Evolutionary conservation across 2,113 vertebrate genomes (phyloP), one percentile per base, ranked within the genome.

Genomic region (Prionailurus bengalensis): DNA sequence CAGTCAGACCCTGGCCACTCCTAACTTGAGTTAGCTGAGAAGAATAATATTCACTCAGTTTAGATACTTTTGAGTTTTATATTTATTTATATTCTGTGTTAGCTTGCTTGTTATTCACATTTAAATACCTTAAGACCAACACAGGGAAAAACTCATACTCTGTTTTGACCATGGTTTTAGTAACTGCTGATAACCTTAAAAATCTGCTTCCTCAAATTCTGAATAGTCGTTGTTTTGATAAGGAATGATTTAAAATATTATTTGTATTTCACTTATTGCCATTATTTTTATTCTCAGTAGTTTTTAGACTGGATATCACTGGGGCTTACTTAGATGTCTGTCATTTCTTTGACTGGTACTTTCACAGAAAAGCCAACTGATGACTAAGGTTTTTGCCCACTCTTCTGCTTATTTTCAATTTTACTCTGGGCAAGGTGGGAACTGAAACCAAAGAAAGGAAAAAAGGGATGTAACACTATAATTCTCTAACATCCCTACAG

Each of bases 361-460:
- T 91, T 86, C 66, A 87, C 27, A 73, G 80, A 93, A 91, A 90
- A 90, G 9, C 15, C 73, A 65, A 78, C 66, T n/a, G 12, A 10
- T 81, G 23, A 89, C 15, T 78, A 92, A 86, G 23, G 61, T 33
- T 86, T 48, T 71, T 89, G 53, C 12, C 39, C 73, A 55, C 25
- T 31, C 16, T 88, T 84, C 36, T 55, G 89, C 36, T 84, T 95
- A 66, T 53, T 92, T 92, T 76, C 55, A 89, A 8, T 25, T 95
- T 97, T n/a, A 55, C 12, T n/a, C 12, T 55, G 48, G 89, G 55
- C 2, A 29, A 81, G n/a, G 23, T 74, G 23, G 42, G 58, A 80
- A 76, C 0, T 74, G 25, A 93, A 82, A 91, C 15, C 14, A 51
- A n/a, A 79, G 16, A 27, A 71, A 63, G 53, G 33, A 45, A 65